Evolutionary conservation across 2,113 vertebrate species (phyloP), one percentile per base, ranked within the genome.

Genomic region (Eleginops maclovinus): DNA sequence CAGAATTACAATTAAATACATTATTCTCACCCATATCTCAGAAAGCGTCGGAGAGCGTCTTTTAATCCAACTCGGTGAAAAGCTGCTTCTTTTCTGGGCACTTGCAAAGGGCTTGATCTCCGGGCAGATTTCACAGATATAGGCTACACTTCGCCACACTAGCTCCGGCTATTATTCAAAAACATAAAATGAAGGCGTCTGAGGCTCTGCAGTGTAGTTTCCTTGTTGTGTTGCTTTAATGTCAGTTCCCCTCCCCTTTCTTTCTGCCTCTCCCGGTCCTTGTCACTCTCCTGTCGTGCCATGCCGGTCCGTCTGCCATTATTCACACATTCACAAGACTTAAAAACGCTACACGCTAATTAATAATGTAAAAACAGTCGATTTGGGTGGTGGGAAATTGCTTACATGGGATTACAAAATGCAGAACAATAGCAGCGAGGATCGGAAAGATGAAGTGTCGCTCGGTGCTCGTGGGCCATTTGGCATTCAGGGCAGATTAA

Each of bases 181-280:
- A 91, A 80, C 81, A 91, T 85, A 88, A 91, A 91, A 91, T 91
- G 91, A 92, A 94, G 93, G 92, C 88, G 88, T 91, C 89, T 77
- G 86, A 58, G 81, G 84, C 82, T 92, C 83, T 55, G 87, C 92
- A 40, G 90, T 84, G 83, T 83, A 85, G 91, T 94, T 95, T 95
- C 94, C 94, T 94, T 92, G 93, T 94, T 94, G 91, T 94, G 92
- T 91, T 93, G 88, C 92, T 93, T 93, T 93, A 92, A 93, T 93
- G 91, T 92, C 91, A 91, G 77, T 69, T 91, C 88, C 90, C 93
- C 91, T 93, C 91, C 93, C 91, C 89, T 93, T 93, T 92, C 91
- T 90, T 86, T 86, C 91, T 84, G 74, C 46, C 84, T 88, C 84
- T 88, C 82, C 72, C 75, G 88, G 89, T 91, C 93, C 86, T 90